phyloP scores from a whole-genome alignment of 2,888 invertebrate species.

The Corbicula japonica region DNA sequence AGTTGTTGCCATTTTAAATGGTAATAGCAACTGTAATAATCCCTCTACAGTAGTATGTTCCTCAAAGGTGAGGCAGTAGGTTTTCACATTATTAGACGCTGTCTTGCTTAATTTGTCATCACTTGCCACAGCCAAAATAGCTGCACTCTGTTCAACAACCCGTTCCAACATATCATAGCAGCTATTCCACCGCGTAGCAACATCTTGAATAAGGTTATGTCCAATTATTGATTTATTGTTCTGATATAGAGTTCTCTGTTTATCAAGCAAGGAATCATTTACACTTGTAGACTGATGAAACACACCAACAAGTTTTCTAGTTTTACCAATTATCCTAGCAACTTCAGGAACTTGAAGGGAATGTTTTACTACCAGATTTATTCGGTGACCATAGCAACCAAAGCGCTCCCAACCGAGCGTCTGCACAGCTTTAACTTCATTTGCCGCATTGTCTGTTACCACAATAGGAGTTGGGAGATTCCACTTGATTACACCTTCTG shows the following conservation, averaged over 20 bases:
- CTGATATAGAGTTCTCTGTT: constrained; percentile 22
- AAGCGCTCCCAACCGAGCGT: constrained; percentile 45
- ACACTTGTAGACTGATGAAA: constrained; percentile 48
- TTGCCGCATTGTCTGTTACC: constrained; percentile 35
- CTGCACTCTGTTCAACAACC: constrained; percentile 32
- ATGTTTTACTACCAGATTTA: constrained; percentile 58
- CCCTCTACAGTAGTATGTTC: constrained; percentile 43
- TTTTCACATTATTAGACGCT: constrained; percentile 16
- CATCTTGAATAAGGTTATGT: constrained; percentile 47
- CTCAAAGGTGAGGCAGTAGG: constrained; percentile 44
- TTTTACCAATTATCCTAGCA: constrained; percentile 27
- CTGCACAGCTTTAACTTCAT: constrained; percentile 42
- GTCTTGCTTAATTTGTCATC: constrained; percentile 45
- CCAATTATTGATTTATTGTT: constrained; percentile 16
- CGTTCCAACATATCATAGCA: constrained; percentile 31
- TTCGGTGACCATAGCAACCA: constrained; percentile 59
- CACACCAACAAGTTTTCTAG: constrained; percentile 31
- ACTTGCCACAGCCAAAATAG: constrained; percentile 47
- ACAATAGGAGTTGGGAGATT: constrained; percentile 10
- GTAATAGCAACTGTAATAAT: constrained; percentile 39
- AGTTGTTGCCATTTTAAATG: constrained; percentile 50
- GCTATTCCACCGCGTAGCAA: constrained; percentile 54
- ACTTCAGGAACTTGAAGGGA: constrained; percentile 37
- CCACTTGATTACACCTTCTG: background rate
- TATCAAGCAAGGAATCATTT: constrained; percentile 33